Evolutionary conservation across 2,113 vertebrate genomes (phyloP).

Genomic region (Castor canadensis): DNA sequence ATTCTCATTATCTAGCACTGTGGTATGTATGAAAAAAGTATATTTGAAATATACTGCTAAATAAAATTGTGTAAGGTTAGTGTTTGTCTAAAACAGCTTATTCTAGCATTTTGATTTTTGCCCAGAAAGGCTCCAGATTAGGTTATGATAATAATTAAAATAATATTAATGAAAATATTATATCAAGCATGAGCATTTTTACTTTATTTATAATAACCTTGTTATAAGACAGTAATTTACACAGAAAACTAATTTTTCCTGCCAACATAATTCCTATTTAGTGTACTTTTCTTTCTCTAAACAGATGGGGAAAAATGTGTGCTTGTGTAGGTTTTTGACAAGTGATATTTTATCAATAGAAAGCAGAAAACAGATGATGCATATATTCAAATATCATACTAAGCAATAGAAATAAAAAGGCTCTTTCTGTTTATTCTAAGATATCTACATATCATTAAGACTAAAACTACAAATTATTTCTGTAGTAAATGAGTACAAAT

Average conservation of each 20-base stretch:
- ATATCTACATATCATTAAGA: background rate
- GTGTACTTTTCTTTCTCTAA: constrained; percentile 44
- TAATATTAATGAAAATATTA: background rate
- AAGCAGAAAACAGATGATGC: constrained; percentile 10
- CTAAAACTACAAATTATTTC: background rate
- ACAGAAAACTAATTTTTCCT: constrained; percentile 25
- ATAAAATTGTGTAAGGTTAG: background rate
- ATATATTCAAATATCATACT: constrained; percentile 26
- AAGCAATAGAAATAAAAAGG: constrained; percentile 8
- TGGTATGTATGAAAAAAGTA: background rate
- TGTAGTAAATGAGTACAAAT: background rate
- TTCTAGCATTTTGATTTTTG: background rate
- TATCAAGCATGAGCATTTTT: background rate
- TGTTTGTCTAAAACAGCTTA: background rate
- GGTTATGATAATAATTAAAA: background rate
- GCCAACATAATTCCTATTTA: background rate
- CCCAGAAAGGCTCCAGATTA: background rate
- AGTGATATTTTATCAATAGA: constrained; percentile 54
- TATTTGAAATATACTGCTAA: background rate
- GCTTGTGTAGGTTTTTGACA: constrained; percentile 40
- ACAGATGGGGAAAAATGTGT: constrained; percentile 45
- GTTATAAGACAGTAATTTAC: constrained; percentile 8
- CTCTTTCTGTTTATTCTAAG: background rate
- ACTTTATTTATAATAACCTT: background rate
- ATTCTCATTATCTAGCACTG: background rate